These are phyloP conservation scores for Corythornis vintsioides DNA, from an alignment of 2,113 vertebrate genomes.

Conservation along the genomic window DNA sequence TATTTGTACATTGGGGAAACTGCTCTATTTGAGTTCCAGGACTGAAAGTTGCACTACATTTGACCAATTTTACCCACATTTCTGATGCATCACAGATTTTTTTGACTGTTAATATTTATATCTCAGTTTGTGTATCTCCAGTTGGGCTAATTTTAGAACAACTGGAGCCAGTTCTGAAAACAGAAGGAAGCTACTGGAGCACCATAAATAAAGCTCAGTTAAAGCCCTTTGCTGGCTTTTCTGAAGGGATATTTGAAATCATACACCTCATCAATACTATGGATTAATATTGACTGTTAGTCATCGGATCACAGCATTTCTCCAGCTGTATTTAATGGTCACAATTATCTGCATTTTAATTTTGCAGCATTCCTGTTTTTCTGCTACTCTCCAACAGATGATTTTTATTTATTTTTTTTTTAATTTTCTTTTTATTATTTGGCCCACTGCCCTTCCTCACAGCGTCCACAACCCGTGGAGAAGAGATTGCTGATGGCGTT, in stretches of 20 bases:
- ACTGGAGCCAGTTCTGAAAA: neutral
- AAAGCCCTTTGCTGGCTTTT: conserved; percentile 17
- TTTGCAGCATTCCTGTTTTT: conserved; percentile 53
- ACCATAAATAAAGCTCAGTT: neutral
- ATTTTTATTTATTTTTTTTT: neutral
- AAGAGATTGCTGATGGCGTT: conserved; percentile 59
- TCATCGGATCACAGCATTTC: neutral
- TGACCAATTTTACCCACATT: neutral
- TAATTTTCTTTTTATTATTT: conserved; percentile 21
- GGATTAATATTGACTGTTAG: conserved; percentile 11
- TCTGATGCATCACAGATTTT: neutral
- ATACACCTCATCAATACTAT: conserved; percentile 16
- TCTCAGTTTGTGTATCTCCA: neutral
- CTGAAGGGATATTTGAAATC: neutral
- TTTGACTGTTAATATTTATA: neutral
- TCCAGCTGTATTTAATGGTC: conserved; percentile 31
- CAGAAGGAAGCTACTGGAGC: neutral
- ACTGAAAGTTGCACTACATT: neutral
- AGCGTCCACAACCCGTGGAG: conserved; percentile 40
- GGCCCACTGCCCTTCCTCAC: conserved; percentile 63
- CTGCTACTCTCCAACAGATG: neutral
- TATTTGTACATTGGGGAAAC: neutral
- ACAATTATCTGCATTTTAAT: conserved; percentile 28
- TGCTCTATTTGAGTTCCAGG: neutral
- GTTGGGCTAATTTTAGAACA: neutral